These are phyloP conservation scores for Sebastes melanostomus DNA, from an alignment of 2,797 vertebrate species.

Conservation along the genomic window DNA sequence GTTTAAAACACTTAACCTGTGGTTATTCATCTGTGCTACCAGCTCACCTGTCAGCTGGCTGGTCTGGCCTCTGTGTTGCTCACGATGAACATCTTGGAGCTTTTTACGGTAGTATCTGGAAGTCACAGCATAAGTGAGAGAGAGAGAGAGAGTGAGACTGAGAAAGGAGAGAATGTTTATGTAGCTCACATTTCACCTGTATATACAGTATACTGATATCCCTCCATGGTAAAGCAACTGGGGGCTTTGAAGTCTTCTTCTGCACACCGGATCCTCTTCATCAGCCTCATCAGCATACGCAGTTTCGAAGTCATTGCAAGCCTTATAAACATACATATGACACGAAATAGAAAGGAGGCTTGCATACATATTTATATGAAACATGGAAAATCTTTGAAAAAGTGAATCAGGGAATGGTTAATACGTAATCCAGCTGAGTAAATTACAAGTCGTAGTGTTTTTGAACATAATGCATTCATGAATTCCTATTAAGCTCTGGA, in stretches of 20 bases:
- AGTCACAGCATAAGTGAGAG: neutral
- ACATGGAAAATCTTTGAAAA: neutral
- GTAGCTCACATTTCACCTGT: slow-evolving; percentile 93
- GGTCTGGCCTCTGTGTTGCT: slow-evolving; percentile 91
- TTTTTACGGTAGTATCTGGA: slow-evolving; percentile 94
- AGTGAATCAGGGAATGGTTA: no score
- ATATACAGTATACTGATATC: slow-evolving; percentile 88
- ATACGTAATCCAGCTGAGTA: no score
- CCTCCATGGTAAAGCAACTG: slow-evolving; percentile 95
- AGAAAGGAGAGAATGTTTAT: neutral
- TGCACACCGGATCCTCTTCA: slow-evolving; percentile 96
- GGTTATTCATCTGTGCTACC: neutral
- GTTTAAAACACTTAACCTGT: neutral
- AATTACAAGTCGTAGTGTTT: no score
- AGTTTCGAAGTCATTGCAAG: slow-evolving; percentile 98
- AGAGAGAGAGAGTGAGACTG: neutral
- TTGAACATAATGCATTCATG: no score
- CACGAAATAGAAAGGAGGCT: neutral
- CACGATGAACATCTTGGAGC: slow-evolving; percentile 96
- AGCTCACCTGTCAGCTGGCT: slow-evolving; percentile 89
- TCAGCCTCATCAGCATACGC: slow-evolving; percentile 96
- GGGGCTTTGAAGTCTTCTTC: slow-evolving; percentile 94
- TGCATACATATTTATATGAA: neutral
- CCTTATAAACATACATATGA: slow-evolving; percentile 78
- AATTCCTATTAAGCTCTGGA: no score